Conservation (phyloP, 2,797 vertebrate genomes). For the Acanthornis magna region DNA sequence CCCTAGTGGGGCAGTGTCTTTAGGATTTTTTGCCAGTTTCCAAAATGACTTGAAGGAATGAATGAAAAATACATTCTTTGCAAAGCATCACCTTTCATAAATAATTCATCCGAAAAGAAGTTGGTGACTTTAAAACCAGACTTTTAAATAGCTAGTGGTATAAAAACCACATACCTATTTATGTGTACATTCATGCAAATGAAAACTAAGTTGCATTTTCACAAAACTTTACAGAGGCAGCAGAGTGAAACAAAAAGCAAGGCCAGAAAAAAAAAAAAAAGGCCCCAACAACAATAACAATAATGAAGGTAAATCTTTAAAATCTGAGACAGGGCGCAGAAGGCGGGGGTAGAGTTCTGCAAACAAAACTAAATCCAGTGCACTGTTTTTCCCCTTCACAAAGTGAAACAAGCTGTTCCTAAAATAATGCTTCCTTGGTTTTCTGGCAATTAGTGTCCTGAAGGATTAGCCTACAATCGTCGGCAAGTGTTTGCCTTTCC, state of each 20-base stretch:
- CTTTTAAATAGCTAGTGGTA: not conserved
- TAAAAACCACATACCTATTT: not conserved
- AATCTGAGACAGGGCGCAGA: not conserved
- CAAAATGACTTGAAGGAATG: not conserved
- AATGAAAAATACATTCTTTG: not conserved
- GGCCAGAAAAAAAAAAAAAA: not conserved
- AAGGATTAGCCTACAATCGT: slow-evolving; percentile 27
- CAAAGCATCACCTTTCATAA: not conserved
- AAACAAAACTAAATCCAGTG: slow-evolving; percentile 26
- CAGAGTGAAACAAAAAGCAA: not conserved
- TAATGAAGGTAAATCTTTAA: not conserved
- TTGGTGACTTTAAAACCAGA: not conserved
- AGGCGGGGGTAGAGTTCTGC: not conserved
- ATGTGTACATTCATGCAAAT: not conserved
- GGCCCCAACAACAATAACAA: not conserved
- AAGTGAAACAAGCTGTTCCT: slow-evolving; percentile 38
- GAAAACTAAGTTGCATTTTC: not conserved
- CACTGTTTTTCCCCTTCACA: slow-evolving; percentile 6
- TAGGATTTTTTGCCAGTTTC: not conserved
- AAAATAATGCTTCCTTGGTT: slow-evolving; percentile 36
- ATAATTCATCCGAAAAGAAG: not conserved
- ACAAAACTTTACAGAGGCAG: not conserved
- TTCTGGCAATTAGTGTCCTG: slow-evolving; percentile 33
- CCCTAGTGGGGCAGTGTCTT: not conserved
- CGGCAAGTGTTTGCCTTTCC: slow-evolving; percentile 42